Base-by-base conservation (phyloP, 2,888 invertebrate species). In the Hofmannophila pseudospretella region DNA sequence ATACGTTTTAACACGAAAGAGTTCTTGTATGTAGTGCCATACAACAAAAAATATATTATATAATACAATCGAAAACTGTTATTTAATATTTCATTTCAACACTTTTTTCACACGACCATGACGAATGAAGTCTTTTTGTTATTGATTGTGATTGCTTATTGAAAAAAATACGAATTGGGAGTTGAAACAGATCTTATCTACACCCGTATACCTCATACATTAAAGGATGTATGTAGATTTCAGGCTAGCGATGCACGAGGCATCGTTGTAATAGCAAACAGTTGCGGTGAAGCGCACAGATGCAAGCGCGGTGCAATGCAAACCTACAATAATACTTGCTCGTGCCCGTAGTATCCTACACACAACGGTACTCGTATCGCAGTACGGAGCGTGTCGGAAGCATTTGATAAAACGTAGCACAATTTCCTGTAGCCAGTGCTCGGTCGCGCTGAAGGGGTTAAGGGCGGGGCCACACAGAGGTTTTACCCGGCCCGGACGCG, bases 371-470 rank as follows among this genome's bases (percentile, higher is more conserved):
- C 37, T 8, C 14, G 10, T 4, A 10, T 47, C 42, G 53, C 55
- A 49, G 13, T 13, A 13, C 9, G 10, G 33, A 14, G 47, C 42
- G 52, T 54, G 49, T 51, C 57, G 63, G 67, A 67, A 67, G 51
- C 60, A 61, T 71, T 73, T 72, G 74, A 79, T 78, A 76, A 69
- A 78, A 72, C 71, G 67, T 54, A 65, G 60, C 68, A 68, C 67
- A 73, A 74, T 76, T 76, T 78, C 74, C 54, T 60, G 56, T 49
- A 45, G 45, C 49, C 45, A 34, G 49, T 44, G 44, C 45, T 44
- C 39, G 41, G 38, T 47, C 41, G 38, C 44, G 44, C 45, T 54
- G 40, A 53, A 54, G 51, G 47, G 46, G 42, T 44, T 16, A 16
- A n/a, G n/a, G n/a, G n/a, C n/a, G n/a, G n/a, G n/a, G n/a, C n/a